Evolutionary conservation across 2,888 invertebrate species (phyloP), one percentile per base, ranked within the genome.

Genomic region (Cylindroiulus punctatus): DNA sequence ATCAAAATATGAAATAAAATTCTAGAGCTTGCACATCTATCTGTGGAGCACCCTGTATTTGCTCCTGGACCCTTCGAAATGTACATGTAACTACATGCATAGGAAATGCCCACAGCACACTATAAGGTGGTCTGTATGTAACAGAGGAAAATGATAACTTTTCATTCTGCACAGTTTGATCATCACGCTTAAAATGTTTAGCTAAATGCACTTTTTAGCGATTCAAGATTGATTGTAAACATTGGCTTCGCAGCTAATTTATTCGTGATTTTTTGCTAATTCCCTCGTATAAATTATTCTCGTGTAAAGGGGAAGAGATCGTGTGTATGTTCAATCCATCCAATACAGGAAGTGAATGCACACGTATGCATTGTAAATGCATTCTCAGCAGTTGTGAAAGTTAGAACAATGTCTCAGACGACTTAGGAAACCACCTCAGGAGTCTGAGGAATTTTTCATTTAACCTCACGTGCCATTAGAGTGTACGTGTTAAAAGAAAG

Each of bases 301-400:
- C 30, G 36, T 10, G 17, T 4, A 17, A 17, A 30, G 14, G 30
- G 17, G 30, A 76, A 8, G 19, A 19, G 76, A 0, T 32, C 30
- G 76, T 26, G 26, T 26, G 65, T 10, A 26, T 65, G 1, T 12
- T 7, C 65, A 65, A 65, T 65, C 65, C 76, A 17, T 14, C 14
- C 30, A 30, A 30, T 65, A 30, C 26, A 76, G 76, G 76, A 76
- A 30, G 17, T 76, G 76, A 17, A 30, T 76, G 3, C 17, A 30
- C 76, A 30, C 26, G 76, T 14, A 76, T 30, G 30, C 2, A 30
- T 30, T 76, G 26, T 1, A 76, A 76, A 76, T 30, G 30, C 30
- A 76, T 76, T 76, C 76, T 30, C 76, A 76, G 14, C 76, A 76
- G 76, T 76, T 26, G 26, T 26, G 76, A 76, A 76, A 76, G 76